These are phyloP conservation scores for Rhynchopsitta pachyrhyncha DNA, from an alignment of 2,113 vertebrate species.

Conservation along the genomic window DNA sequence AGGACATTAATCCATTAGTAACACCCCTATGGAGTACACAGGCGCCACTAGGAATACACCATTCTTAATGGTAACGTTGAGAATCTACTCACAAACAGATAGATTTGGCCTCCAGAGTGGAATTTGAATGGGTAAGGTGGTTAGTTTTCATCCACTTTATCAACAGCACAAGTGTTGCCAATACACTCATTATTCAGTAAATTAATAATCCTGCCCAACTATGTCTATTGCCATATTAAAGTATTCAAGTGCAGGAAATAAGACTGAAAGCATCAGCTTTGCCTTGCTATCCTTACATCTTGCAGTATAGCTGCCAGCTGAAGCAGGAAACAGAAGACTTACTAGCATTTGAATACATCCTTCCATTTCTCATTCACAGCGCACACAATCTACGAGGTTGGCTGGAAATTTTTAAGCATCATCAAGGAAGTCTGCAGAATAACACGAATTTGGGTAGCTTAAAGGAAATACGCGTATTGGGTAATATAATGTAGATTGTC, in stretches of 20 bases:
- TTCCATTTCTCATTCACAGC: not conserved
- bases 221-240: not conserved
- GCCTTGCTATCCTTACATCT: not conserved
- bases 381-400: not conserved
- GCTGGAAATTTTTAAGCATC: not conserved
- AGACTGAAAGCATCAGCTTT: not conserved
- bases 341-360: not conserved
- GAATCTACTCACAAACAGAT: not conserved
- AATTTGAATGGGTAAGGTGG: not conserved
- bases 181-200: not conserved
- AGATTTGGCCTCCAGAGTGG: not conserved
- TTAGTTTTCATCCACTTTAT: not conserved
- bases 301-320: not conserved
- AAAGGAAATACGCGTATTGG: fast-evolving
- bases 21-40: not conserved
- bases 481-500: not conserved
- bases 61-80: not conserved
- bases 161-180: fast-evolving
- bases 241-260: not conserved
- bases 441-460: not conserved
- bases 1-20: not conserved
- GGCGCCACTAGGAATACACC: fast-evolving
- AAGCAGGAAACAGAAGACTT: not conserved
- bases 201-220: not conserved
- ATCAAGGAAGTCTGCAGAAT: not conserved